Evolutionary conservation across 2,888 invertebrate species (phyloP), one percentile per base, ranked within the genome.

Genomic region (Lepidochitona cinerea): DNA sequence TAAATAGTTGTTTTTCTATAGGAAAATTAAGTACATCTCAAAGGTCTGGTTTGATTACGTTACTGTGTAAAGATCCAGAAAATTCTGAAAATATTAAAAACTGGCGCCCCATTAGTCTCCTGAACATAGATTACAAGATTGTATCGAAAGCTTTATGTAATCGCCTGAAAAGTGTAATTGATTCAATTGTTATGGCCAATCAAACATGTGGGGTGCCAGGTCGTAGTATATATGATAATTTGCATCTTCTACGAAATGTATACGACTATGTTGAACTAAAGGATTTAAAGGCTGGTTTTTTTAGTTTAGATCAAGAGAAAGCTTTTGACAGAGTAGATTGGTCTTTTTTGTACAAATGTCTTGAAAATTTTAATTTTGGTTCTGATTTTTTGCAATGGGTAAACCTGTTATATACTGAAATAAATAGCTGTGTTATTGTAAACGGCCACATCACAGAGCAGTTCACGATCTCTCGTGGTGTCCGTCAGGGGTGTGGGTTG

Each of bases 241-340:
- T 71, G 9, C 78, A 80, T 76, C 53, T 81, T 26, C 54, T 79
- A 1, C 53, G 80, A 29, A 74, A 79, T 72, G 70, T 77, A 32
- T 29, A 75, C 32, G 76, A 79, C 68, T 80, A 77, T 81, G 66
- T 72, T 26, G 71, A 80, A 23, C 75, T 75, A 65, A 76, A 80
- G 66, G 37, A 81, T n/a, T 29, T 77, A 26, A 14, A 54, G 37
- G 72, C 75, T 49, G 68, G 70, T 49, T 79, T 81, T 66, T 75
- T 80, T 37, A 64, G 49, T 72, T 52, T 81, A 49, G 82, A 82
- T 64, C 82, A 82, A 70, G 79, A 78, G 68, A 83, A 82, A 64
- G 81, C 81, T 1, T 82, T 82, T 49, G 81, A 81, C 68, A 69
- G 80, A 64, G 81, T 81, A 14, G 73, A 74, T 29, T 75, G 78